These are phyloP conservation scores for Pollenia amentaria DNA, from an alignment of 2,888 invertebrate species.

Conservation along the genomic window DNA sequence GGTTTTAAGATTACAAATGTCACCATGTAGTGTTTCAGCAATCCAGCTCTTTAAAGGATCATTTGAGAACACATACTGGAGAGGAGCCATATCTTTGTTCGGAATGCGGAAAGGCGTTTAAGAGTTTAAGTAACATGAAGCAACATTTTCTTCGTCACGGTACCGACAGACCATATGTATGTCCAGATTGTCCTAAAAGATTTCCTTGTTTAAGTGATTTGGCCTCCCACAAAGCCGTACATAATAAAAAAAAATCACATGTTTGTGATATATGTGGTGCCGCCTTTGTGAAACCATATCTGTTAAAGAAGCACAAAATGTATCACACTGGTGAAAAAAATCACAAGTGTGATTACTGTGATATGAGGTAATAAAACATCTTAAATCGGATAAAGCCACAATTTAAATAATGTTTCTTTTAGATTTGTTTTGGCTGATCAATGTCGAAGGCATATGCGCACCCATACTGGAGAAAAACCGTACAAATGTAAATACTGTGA, in stretches of 20 bases:
- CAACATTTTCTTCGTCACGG: slow-evolving; percentile 86
- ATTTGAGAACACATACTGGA: slow-evolving; percentile 85
- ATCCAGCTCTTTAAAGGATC: slow-evolving; percentile 86
- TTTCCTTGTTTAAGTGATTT: slow-evolving; percentile 86
- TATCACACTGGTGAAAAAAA: slow-evolving; percentile 87
- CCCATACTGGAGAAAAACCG: slow-evolving; percentile 85
- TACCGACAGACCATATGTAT: slow-evolving; percentile 85
- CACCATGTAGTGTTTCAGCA: slow-evolving; percentile 85
- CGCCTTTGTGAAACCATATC: slow-evolving; percentile 86
- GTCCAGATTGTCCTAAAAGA: slow-evolving; percentile 86
- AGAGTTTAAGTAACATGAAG: slow-evolving; percentile 86
- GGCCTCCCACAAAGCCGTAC: slow-evolving; percentile 85
- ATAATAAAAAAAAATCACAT: slow-evolving; percentile 86
- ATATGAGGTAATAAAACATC: slow-evolving; percentile 75
- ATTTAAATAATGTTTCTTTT: slow-evolving; percentile 17
- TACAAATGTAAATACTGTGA: slow-evolving; percentile 76
- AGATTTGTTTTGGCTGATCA: slow-evolving; percentile 87
- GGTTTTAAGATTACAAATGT: neutral
- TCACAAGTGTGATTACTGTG: slow-evolving; percentile 78
- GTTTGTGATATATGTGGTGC: slow-evolving; percentile 88
- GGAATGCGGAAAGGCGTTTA: slow-evolving; percentile 86
- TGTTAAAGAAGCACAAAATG: slow-evolving; percentile 87
- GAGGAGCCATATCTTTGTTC: slow-evolving; percentile 87
- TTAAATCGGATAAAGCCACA: neutral
- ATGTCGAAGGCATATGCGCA: slow-evolving; percentile 86